Conservation (phyloP, 2,797 vertebrate genomes). For the Acanthiza pusilla region DNA sequence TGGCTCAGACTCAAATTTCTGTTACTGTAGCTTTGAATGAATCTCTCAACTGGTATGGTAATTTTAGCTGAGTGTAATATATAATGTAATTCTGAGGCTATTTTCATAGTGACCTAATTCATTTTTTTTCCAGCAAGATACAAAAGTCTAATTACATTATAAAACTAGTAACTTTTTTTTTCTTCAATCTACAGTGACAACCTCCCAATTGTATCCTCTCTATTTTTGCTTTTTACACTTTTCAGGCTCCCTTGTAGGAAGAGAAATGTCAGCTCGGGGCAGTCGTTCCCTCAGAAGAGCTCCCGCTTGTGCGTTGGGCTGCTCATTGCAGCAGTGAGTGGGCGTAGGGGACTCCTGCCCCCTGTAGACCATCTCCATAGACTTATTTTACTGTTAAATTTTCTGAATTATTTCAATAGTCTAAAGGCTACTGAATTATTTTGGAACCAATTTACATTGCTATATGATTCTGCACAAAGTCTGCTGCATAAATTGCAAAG, state of each 20-base stretch:
- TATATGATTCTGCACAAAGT: neutral
- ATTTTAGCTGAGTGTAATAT: neutral
- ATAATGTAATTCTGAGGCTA: neutral
- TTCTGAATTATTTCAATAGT: neutral
- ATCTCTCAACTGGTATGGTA: neutral
- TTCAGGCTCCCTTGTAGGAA: neutral
- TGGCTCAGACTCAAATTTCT: neutral
- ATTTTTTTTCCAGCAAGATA: neutral
- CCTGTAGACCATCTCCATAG: fast-evolving
- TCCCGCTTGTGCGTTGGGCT: fast-evolving
- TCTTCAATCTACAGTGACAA: neutral
- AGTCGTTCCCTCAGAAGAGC: neutral
- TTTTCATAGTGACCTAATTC: neutral
- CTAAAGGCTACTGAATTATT: neutral
- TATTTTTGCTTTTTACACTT: fast-evolving
- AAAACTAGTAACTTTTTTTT: neutral
- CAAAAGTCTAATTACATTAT: neutral
- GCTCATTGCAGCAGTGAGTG: fast-evolving
- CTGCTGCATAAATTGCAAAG: neutral
- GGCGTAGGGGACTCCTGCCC: fast-evolving
- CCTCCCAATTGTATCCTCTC: neutral
- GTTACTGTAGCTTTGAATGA: neutral
- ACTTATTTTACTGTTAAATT: neutral
- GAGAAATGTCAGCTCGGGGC: fast-evolving
- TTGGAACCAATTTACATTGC: neutral